Evolutionary conservation across 2,797 vertebrate species (phyloP).

Genomic region (Trachops cirrhosus): DNA sequence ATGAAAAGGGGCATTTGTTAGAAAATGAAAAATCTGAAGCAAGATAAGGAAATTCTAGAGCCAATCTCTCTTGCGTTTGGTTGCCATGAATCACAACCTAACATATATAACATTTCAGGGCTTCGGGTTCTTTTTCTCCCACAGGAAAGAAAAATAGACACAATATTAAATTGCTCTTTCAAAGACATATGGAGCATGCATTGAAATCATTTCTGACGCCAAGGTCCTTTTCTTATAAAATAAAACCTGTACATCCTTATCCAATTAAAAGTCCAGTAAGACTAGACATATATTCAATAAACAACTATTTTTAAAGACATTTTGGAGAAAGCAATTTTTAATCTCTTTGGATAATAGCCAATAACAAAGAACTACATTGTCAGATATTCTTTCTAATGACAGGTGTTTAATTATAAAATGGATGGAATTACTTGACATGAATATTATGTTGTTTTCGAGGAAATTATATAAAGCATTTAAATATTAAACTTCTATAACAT

Average conservation of each 20-base stretch:
- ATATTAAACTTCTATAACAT: background rate
- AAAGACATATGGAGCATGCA: background rate
- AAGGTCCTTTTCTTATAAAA: background rate
- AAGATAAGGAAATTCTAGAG: constrained; percentile 33
- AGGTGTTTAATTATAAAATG: background rate
- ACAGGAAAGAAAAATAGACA: background rate
- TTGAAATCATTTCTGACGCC: background rate
- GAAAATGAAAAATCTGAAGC: constrained; percentile 35
- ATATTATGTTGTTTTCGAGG: background rate
- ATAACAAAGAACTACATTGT: background rate
- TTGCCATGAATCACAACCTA: constrained; percentile 4
- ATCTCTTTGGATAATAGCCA: background rate
- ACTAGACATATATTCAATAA: background rate
- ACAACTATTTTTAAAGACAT: constrained; percentile 17
- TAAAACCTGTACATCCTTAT: background rate
- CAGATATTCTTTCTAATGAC: background rate
- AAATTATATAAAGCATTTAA: constrained; percentile 24
- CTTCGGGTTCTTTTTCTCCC: background rate
- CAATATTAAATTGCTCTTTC: background rate
- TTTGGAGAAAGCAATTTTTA: background rate
- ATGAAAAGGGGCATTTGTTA: background rate
- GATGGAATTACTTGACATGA: background rate
- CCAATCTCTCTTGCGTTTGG: background rate
- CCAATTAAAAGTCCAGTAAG: constrained; percentile 23
- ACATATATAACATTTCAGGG: background rate